Percentiles rank a stretch among this genome's conserved stretches.
Evolutionary conservation across 2,797 vertebrate species (phyloP).

Genomic region (Cuculus canorus): DNA sequence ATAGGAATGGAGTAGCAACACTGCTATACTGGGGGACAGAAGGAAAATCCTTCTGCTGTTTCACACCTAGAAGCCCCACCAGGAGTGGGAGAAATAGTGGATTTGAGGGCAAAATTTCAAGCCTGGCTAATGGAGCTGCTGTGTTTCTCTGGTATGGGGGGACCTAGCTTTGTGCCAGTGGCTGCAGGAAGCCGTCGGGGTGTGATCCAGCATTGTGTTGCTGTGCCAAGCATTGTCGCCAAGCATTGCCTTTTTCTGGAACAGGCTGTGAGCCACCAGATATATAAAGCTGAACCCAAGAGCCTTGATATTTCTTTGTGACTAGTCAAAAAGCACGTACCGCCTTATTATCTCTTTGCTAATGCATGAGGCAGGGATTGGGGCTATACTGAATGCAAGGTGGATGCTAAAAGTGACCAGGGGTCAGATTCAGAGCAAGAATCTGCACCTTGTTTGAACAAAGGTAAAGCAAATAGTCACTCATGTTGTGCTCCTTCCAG

Average conservation of each 20-base stretch:
- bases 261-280: not conserved
- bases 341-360: not conserved
- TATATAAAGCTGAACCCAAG: not conserved
- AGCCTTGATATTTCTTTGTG: not conserved
- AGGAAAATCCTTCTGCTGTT: not conserved
- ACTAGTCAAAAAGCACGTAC: not conserved
- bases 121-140: not conserved
- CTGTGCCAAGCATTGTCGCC: conserved; percentile 18
- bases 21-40: not conserved
- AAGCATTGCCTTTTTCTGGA: not conserved
- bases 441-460: conserved; percentile 10
- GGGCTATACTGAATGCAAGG: not conserved
- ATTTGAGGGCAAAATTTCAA: not conserved
- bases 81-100: not conserved
- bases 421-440: not conserved
- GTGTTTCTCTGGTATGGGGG: not conserved
- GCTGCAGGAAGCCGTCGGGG: conserved; percentile 39
- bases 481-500: not conserved
- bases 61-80: not conserved
- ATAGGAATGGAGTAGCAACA: not conserved
- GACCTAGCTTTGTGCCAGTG: not conserved
- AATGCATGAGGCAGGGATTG: not conserved
- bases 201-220: not conserved
- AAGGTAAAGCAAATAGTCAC: conserved; percentile 50
- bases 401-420: not conserved